Evolutionary conservation across 2,113 vertebrate genomes (phyloP), one percentile per base, ranked within the genome.

Genomic region (Talpa occidentalis): DNA sequence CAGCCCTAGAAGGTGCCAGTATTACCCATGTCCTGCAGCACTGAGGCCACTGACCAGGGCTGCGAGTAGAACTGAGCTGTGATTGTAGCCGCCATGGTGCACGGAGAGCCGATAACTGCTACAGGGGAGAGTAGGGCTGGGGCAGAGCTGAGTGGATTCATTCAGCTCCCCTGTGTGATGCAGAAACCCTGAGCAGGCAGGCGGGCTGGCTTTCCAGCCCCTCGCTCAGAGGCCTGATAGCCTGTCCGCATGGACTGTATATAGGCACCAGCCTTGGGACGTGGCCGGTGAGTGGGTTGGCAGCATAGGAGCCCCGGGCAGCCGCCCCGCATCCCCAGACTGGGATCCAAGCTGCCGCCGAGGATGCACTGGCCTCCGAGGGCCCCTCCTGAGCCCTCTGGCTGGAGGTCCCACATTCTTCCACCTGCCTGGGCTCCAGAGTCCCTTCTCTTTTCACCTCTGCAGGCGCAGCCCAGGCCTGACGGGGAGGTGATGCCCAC

Each of bases 401-500:
- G 32, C 32, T 35, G 8, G 49, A 32, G 49, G 32, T 54, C 21
- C 79, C 70, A 22, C 6, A 0, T 56, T 73, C 40, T 52, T 52
- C 49, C 49, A 10, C 47, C 52, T 54, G 19, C 19, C 16, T 5
- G 52, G 52, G 19, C 19, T 21, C 52, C 52, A 54, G 52, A 22
- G 6, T 52, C 24, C 56, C 40, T 17, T 73, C 74, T 10, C 56
- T 14, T 54, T 59, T 60, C 2, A 69, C 87, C 44, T 90, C 95
- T 95, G 67, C 97, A 98, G 98, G 97, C 88, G 3, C 98, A 92
- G n/a, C 97, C 97, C 88, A 98, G 98, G 96, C 97, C 98, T 28
- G 99, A 99, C 5, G 99, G 99, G 17, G 99, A 99, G 30, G 99
- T 99, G 97, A 98, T 99, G 98, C 99, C 99, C 77, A 99, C 99